Evolutionary conservation across 2,797 vertebrate species (phyloP).

Genomic region (Eupleurogrammus muticus): DNA sequence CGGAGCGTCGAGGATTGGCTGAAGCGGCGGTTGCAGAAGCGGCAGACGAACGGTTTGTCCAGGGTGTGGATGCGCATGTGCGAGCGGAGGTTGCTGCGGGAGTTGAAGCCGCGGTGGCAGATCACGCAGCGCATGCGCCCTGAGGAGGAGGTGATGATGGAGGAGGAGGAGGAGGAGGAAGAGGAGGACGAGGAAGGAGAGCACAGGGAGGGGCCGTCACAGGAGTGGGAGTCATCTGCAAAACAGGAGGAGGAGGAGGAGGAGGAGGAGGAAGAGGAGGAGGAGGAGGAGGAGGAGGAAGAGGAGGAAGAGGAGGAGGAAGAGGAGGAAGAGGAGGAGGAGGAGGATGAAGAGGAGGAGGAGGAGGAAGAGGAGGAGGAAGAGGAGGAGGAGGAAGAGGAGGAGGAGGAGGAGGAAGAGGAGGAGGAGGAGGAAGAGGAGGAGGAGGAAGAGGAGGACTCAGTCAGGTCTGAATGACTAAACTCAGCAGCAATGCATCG

Average conservation of each 20-base stretch:
- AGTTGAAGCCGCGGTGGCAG: slow-evolving; percentile 98
- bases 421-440: too few relatives aligned
- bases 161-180: slow-evolving; percentile 61
- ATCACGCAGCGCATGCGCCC: slow-evolving; percentile 97
- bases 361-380: too few relatives aligned
- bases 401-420: too few relatives aligned
- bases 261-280: neutral
- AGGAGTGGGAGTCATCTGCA: slow-evolving; percentile 89
- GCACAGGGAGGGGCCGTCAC: slow-evolving; percentile 84
- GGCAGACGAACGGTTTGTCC: slow-evolving; percentile 98
- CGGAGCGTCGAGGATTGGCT: slow-evolving; percentile 98
- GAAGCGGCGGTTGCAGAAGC: slow-evolving; percentile 98
- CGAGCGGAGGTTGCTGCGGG: slow-evolving; percentile 97
- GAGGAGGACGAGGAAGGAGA: slow-evolving; percentile 67
- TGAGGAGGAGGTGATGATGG: slow-evolving; percentile 39
- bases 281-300: too few relatives aligned
- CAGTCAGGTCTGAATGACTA: too few relatives aligned
- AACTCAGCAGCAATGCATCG: too few relatives aligned
- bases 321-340: too few relatives aligned
- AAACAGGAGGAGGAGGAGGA: neutral
- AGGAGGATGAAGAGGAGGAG: too few relatives aligned
- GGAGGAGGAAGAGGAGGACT: too few relatives aligned
- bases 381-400: too few relatives aligned
- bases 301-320: too few relatives aligned
- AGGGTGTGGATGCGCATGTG: slow-evolving; percentile 99